Evolutionary conservation across 2,888 invertebrate species (phyloP).

Genomic region (Junonia oenone): DNA sequence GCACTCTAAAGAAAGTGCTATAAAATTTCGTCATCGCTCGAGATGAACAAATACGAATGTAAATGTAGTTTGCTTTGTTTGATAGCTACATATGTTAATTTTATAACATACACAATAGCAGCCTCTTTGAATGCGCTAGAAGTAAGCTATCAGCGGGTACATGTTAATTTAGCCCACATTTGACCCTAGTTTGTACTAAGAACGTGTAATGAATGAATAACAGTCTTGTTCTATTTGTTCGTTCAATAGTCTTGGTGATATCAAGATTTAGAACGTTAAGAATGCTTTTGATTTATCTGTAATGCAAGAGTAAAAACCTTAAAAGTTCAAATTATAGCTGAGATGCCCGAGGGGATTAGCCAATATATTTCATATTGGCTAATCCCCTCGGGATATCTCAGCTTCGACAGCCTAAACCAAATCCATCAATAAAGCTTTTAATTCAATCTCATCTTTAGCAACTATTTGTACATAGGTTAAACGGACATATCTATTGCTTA

Average conservation of each 20-base stretch:
- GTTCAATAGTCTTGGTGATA: background rate
- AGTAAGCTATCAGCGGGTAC: conserved; percentile 29
- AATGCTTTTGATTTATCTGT: background rate
- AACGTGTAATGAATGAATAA: conserved; percentile 14
- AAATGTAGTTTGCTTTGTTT: conserved; percentile 31
- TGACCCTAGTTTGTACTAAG: conserved; percentile 15
- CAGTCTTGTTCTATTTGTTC: background rate
- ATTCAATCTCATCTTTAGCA: conserved; percentile 22
- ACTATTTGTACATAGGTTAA: conserved; percentile 54
- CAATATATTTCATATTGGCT: conserved; percentile 16
- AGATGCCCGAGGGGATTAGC: too few relatives aligned
- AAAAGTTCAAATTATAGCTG: background rate
- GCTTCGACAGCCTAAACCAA: conserved; percentile 16
- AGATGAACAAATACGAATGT: background rate
- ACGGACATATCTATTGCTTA: conserved; percentile 60
- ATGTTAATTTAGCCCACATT: conserved; percentile 31
- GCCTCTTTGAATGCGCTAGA: conserved; percentile 16
- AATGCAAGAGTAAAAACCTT: background rate
- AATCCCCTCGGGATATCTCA: conserved; percentile 12
- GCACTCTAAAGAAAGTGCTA: background rate
- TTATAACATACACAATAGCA: conserved; percentile 26
- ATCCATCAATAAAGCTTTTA: conserved; percentile 23
- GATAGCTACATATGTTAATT: conserved; percentile 29
- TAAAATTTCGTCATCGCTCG: background rate
- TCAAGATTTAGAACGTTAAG: background rate